These are phyloP conservation scores for Rotaria macrura DNA, from an alignment of 2,888 invertebrate species.

Conservation along the genomic window DNA sequence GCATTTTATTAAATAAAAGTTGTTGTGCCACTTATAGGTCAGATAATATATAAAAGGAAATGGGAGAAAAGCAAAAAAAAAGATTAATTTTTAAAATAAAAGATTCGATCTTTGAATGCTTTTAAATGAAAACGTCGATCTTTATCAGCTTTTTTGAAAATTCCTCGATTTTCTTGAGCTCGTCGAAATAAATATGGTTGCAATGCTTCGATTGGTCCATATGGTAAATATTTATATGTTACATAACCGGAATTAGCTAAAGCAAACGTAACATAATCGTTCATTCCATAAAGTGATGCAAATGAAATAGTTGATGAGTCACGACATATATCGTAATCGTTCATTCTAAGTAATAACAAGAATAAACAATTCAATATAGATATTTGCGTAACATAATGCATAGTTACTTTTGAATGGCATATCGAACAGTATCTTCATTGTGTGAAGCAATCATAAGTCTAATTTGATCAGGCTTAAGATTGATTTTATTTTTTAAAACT, in stretches of 20 bases:
- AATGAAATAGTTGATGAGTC: constrained; percentile 74
- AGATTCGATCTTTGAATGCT: not conserved
- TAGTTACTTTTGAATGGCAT: constrained; percentile 77
- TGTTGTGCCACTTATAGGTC: not conserved
- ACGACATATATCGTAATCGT: not conserved
- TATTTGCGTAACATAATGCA: too few relatives aligned
- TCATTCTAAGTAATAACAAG: not conserved
- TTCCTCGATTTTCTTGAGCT: constrained; percentile 87
- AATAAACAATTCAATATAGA: too few relatives aligned
- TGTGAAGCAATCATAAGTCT: constrained; percentile 93
- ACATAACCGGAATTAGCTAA: constrained; percentile 85
- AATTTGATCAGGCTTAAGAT: constrained; percentile 44
- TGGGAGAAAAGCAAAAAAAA: too few relatives aligned
- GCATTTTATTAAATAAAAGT: not conserved
- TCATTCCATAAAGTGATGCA: constrained; percentile 60
- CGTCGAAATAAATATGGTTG: constrained; percentile 89
- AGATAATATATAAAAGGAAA: not conserved
- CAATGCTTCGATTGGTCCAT: constrained; percentile 88
- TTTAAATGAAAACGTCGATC: constrained; percentile 52
- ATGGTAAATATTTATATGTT: constrained; percentile 98
- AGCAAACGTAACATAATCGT: not conserved
- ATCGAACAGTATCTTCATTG: constrained; percentile 93
- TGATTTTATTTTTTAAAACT: constrained; percentile 37
- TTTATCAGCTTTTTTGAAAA: constrained; percentile 78
- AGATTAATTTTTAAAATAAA: not conserved